phyloP scores from a whole-genome alignment of 2,888 invertebrate species.

The Watsonalla cultraria region DNA sequence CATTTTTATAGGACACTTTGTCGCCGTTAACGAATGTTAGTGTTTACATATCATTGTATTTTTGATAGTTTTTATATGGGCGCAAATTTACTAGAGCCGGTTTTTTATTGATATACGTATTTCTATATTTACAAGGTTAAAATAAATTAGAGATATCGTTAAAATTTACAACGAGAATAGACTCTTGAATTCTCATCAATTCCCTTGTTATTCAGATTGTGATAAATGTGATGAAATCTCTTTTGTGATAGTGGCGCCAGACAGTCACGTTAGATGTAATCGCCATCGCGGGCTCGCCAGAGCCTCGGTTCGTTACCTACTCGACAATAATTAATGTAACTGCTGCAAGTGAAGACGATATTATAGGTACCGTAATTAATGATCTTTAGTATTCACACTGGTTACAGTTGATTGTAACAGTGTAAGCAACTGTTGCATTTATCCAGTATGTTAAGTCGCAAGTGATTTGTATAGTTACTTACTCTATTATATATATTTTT shows the following conservation, averaged over 20 bases:
- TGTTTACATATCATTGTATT: conserved; percentile 34
- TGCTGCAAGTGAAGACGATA: conserved; percentile 28
- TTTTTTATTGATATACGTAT: conserved; percentile 19
- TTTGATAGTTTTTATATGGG: conserved; percentile 25
- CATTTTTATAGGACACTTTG: conserved; percentile 22
- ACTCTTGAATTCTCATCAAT: conserved; percentile 31
- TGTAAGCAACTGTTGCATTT: conserved; percentile 66
- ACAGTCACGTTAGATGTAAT: conserved; percentile 71
- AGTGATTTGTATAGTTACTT: conserved; percentile 73
- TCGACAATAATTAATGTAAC: conserved; percentile 36
- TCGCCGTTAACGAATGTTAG: conserved; percentile 16
- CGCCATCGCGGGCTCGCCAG: conserved; percentile 47
- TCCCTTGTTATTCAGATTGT: conserved; percentile 64
- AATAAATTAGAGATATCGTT: conserved; percentile 14
- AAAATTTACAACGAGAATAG: conserved; percentile 6
- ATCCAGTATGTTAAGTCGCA: conserved; percentile 63
- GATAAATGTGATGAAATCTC: conserved; percentile 74
- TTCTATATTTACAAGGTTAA: conserved; percentile 14
- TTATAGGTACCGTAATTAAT: conserved; percentile 36
- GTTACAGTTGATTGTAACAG: conserved; percentile 46
- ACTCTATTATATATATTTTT: conserved; percentile 54
- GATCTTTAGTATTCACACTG: conserved; percentile 57
- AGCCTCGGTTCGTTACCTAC: conserved; percentile 59
- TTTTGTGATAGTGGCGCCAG: conserved; percentile 73
- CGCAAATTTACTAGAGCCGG: conserved; percentile 15